Percentiles rank a stretch among this genome's conserved stretches.
phyloP scores from a whole-genome alignment of 1,140 invertebrate genomes.

The Drosophila sturtevanti region DNA sequence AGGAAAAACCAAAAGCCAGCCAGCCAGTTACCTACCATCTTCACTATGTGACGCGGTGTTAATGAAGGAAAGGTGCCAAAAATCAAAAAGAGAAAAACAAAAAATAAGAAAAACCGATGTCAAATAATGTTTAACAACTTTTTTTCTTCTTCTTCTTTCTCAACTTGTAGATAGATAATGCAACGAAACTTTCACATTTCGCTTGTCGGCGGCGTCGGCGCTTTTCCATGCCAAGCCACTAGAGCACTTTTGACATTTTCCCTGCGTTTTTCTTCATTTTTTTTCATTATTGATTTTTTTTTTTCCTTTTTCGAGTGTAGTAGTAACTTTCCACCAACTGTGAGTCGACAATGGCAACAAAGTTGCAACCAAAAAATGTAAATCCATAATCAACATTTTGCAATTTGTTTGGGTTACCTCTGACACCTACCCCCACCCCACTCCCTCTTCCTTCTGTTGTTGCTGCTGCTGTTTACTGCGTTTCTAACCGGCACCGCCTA shows the following conservation, averaged over 20 bases:
- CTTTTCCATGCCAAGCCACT: conserved; percentile 52
- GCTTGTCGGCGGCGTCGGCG: conserved; percentile 5
- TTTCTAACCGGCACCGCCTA: conserved; percentile 2
- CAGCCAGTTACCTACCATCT: conserved; percentile 3
- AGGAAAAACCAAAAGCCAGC: background rate
- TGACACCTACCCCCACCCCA: background rate
- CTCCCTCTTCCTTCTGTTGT: conserved; percentile 27
- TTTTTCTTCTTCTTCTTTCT: background rate
- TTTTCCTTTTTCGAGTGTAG: conserved; percentile 39
- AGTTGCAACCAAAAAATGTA: conserved; percentile 59
- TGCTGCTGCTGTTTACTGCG: background rate
- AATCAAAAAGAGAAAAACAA: background rate
- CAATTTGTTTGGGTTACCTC: conserved; percentile 27
- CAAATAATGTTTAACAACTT: conserved; percentile 41
- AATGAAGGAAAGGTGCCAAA: conserved; percentile 44
- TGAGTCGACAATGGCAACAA: conserved; percentile 37
- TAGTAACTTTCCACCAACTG: conserved; percentile 54
- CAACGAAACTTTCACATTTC: conserved; percentile 44
- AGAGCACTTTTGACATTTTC: conserved; percentile 60
- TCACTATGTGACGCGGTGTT: conserved; percentile 25
- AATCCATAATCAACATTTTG: conserved; percentile 70
- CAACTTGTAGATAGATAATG: conserved; percentile 41
- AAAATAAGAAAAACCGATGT: conserved; percentile 34
- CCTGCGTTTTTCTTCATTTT: conserved; percentile 21
- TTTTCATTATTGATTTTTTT: conserved; percentile 56